Conservation (phyloP, 2,888 invertebrate genomes). For the Dicyrtoma fusca region DNA sequence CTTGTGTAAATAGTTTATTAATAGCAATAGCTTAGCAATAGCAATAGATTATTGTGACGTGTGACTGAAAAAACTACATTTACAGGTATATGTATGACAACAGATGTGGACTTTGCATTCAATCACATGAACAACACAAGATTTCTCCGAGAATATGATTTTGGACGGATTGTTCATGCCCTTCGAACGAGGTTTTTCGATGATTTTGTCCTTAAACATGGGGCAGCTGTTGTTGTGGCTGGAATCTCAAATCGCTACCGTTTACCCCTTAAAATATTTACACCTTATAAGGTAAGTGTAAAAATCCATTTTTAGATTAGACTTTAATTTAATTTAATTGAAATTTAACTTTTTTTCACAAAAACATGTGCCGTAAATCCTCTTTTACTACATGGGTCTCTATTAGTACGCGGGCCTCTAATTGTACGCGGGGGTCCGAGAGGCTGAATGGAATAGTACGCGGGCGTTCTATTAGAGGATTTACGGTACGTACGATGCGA, state of each 20-base stretch:
- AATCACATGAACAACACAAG: slow-evolving; percentile 93
- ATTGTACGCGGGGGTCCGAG: too few relatives aligned
- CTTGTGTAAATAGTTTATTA: too few relatives aligned
- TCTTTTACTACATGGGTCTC: too few relatives aligned
- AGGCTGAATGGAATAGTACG: too few relatives aligned
- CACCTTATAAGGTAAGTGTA: slow-evolving; percentile 73
- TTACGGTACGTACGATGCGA: too few relatives aligned
- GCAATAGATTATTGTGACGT: too few relatives aligned
- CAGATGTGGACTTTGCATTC: slow-evolving; percentile 80
- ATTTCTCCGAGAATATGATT: slow-evolving; percentile 84
- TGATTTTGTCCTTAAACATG: slow-evolving; percentile 42
- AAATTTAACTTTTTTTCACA: not conserved
- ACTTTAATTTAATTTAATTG: not conserved
- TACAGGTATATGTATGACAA: slow-evolving; percentile 73
- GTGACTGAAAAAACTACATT: slow-evolving; percentile 15
- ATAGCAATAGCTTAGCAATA: too few relatives aligned
- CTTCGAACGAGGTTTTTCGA: slow-evolving; percentile 66
- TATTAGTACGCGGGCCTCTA: too few relatives aligned
- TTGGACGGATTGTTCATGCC: slow-evolving; percentile 83
- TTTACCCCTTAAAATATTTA: slow-evolving; percentile 76
- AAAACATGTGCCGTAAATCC: too few relatives aligned
- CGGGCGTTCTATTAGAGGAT: too few relatives aligned
- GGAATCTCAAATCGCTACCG: slow-evolving; percentile 72
- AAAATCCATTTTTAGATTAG: not conserved
- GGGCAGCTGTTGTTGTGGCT: slow-evolving; percentile 49